Evolutionary conservation across 2,797 vertebrate species (phyloP).

Genomic region (Enteromius argenteus): DNA sequence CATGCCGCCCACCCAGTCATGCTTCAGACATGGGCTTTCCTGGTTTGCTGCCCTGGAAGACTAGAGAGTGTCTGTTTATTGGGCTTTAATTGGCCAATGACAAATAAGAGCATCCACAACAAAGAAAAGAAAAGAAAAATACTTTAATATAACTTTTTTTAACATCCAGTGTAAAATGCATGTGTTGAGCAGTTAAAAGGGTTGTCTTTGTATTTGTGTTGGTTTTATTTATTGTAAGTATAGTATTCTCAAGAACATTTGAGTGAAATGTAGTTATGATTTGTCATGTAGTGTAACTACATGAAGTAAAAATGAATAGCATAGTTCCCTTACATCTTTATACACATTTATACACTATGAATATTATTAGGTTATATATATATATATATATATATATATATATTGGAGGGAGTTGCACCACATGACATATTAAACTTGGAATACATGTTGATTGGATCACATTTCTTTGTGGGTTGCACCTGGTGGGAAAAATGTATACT

Average conservation of each 20-base stretch:
- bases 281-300: not conserved
- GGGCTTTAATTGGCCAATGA: not conserved
- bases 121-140: not conserved
- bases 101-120: not conserved
- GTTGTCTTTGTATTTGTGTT: not conserved
- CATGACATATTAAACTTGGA: not conserved
- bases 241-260: not conserved
- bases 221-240: not conserved
- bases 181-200: no score
- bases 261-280: not conserved
- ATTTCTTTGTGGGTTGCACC: not conserved
- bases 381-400: no score
- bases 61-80: not conserved
- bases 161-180: not conserved
- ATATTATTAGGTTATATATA: not conserved
- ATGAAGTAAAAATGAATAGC: not conserved
- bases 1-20: conserved; percentile 66
- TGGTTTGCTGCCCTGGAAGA: conserved; percentile 45
- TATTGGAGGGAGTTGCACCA: not conserved
- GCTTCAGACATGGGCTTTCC: conserved; percentile 65
- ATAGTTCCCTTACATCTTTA: not conserved
- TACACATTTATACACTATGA: not conserved
- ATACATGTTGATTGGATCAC: not conserved
- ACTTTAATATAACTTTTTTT: no score
- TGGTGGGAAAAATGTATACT: no score